These are phyloP conservation scores for Mythimna pallens DNA, from an alignment of 2,888 invertebrate genomes.

Conservation along the genomic window DNA sequence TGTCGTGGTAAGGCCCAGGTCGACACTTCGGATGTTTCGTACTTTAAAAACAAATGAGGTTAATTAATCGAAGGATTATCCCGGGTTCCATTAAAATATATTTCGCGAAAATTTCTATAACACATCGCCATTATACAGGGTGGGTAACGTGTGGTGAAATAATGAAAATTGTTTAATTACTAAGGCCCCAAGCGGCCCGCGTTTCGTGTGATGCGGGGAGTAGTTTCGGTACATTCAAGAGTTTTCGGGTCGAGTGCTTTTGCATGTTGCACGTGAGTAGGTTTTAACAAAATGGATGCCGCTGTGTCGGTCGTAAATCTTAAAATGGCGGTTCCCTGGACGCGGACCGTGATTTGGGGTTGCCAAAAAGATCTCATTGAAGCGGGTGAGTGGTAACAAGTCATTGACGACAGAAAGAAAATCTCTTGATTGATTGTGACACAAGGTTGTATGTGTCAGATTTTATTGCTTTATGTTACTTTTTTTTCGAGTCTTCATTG, in stretches of 20 bases:
- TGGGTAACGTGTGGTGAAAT: conserved; percentile 60
- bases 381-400: conserved; percentile 62
- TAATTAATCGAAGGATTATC: conserved; percentile 66
- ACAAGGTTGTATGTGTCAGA: neutral
- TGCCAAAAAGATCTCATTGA: conserved; percentile 64
- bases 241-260: conserved; percentile 81
- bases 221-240: conserved; percentile 77
- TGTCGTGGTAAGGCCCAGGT: neutral
- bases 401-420: conserved; percentile 23
- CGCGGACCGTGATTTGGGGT: conserved; percentile 59
- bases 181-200: conserved; percentile 64
- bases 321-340: conserved; percentile 80
- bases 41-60: conserved; percentile 63
- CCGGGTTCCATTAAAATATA: conserved; percentile 60
- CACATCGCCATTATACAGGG: conserved; percentile 53
- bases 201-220: conserved; percentile 70
- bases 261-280: conserved; percentile 54
- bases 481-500: neutral
- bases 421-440: conserved; percentile 51
- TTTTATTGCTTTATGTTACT: conserved; percentile 4
- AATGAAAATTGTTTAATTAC: conserved; percentile 78
- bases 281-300: conserved; percentile 65
- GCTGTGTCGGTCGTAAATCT: conserved; percentile 79
- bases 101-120: conserved; percentile 60
- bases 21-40: conserved; percentile 39